phyloP scores from a whole-genome alignment of 2,888 invertebrate species.

The Crossocerus cetratus region DNA sequence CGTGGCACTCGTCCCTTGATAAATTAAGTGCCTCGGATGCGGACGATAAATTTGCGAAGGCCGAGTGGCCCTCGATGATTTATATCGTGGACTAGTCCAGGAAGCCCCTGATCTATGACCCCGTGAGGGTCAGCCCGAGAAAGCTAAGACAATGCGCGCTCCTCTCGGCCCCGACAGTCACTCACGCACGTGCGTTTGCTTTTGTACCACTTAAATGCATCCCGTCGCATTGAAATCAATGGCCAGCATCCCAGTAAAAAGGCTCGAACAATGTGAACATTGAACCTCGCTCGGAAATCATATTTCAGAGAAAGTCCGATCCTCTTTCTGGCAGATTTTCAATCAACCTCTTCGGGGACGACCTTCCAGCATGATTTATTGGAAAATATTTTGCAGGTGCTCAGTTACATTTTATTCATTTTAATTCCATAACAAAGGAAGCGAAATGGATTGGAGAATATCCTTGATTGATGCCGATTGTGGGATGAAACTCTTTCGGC shows the following conservation, averaged over 20 bases:
- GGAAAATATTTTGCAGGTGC: no score
- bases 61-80: slow-evolving; percentile 68
- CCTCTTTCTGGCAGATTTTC: no score
- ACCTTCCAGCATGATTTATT: no score
- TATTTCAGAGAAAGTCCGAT: no score
- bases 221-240: slow-evolving; percentile 38
- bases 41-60: slow-evolving; percentile 68
- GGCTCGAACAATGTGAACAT: slow-evolving; percentile 32
- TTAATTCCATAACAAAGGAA: no score
- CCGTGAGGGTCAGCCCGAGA: slow-evolving; percentile 53
- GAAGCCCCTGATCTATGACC: slow-evolving; percentile 66
- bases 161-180: slow-evolving; percentile 2
- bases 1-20: slow-evolving; percentile 59
- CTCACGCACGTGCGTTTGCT: slow-evolving; percentile 53
- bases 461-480: no score
- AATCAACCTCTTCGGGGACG: no score
- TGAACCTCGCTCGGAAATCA: slow-evolving; percentile 38
- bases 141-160: slow-evolving; percentile 65
- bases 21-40: slow-evolving; percentile 67
- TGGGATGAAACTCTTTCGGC: no score
- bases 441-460: no score
- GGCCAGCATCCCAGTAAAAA: slow-evolving; percentile 33
- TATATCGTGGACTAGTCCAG: slow-evolving; percentile 62
- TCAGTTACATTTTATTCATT: no score
- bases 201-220: slow-evolving; percentile 47